These are phyloP conservation scores for Eonycteris spelaea DNA, from an alignment of 2,113 vertebrate species.

Conservation along the genomic window DNA sequence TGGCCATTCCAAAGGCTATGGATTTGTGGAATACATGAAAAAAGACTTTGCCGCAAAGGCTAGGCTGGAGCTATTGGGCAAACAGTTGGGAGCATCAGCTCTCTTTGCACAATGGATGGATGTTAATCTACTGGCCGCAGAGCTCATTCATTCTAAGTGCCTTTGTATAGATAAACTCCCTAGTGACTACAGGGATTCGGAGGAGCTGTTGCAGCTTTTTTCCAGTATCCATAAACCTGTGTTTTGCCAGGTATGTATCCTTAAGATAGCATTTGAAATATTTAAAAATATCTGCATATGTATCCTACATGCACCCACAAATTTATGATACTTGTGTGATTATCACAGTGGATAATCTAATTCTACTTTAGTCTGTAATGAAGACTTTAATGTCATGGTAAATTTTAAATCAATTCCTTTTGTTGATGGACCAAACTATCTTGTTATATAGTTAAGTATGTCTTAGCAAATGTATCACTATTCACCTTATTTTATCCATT, in stretches of 20 bases:
- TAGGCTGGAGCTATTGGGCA: conserved; percentile 93
- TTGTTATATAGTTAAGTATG: not conserved
- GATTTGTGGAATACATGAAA: conserved; percentile 99
- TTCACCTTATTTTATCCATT: not conserved
- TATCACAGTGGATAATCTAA: not conserved
- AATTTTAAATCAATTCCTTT: not conserved
- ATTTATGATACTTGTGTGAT: not conserved
- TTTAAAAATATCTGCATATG: not conserved
- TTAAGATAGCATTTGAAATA: not conserved
- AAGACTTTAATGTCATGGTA: not conserved
- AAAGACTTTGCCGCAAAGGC: conserved; percentile 97
- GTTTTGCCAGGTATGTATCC: conserved; percentile 93
- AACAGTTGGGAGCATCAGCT: conserved; percentile 86
- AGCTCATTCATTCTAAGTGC: conserved; percentile 97
- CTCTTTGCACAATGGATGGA: conserved; percentile 99
- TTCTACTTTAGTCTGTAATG: not conserved
- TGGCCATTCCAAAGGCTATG: conserved; percentile 96
- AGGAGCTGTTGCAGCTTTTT: conserved; percentile 91
- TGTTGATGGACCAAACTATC: not conserved
- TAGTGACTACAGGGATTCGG: conserved; percentile 86
- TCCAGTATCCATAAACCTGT: conserved; percentile 91
- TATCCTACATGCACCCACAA: not conserved
- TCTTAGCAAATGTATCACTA: not conserved
- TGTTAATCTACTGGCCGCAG: conserved; percentile 92
- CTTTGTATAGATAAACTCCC: conserved; percentile 94